Evolutionary conservation across 2,113 vertebrate species (phyloP).

Genomic region (Lepidiolamprologus cunningtoni): DNA sequence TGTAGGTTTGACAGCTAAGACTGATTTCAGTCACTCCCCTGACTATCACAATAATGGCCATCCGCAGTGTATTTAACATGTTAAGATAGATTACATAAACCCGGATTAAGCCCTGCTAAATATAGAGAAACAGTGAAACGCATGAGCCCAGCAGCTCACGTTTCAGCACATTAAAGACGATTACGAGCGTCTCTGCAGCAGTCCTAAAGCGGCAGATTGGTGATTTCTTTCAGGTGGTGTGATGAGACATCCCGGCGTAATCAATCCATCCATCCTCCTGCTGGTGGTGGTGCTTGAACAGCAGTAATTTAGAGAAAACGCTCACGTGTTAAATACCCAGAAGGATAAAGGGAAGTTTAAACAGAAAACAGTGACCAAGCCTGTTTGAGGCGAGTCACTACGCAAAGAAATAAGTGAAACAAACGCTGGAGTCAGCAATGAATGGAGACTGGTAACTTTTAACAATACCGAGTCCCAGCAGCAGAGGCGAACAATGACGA

Average conservation of each 20-base stretch:
- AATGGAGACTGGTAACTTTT: background rate
- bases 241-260: background rate
- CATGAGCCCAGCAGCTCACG: background rate
- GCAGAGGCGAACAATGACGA: conserved; percentile 9
- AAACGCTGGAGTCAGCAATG: background rate
- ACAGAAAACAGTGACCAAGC: background rate
- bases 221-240: conserved; percentile 14
- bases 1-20: background rate
- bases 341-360: conserved; percentile 15
- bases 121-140: conserved; percentile 37
- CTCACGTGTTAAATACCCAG: background rate
- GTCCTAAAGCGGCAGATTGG: background rate
- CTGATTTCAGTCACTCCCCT: background rate
- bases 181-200: background rate
- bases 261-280: too few species aligned
- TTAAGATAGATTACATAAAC: conserved; percentile 51
- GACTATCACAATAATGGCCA: background rate
- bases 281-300: background rate
- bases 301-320: background rate
- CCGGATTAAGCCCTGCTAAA: conserved; percentile 55
- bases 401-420: background rate
- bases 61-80: background rate
- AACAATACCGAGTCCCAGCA: background rate
- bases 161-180: background rate
- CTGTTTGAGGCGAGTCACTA: background rate